Evolutionary conservation across 2,113 vertebrate species (phyloP), one percentile per base, ranked within the genome.

Genomic region (Myotis lucifugus): DNA sequence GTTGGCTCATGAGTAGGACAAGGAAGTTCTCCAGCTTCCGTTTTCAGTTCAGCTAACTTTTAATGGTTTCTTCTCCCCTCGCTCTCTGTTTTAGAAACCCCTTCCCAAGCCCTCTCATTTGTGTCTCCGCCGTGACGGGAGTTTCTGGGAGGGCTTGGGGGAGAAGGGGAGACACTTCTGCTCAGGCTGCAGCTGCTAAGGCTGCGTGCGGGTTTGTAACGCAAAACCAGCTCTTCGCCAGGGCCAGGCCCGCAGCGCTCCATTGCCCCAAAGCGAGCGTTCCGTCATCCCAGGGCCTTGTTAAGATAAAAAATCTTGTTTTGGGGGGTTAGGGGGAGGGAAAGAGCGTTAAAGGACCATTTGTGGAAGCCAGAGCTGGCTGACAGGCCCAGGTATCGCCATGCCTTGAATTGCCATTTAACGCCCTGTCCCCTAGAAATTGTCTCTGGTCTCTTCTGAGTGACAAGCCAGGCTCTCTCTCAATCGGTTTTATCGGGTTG

Each of bases 21-120:
- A 52, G 32, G 54, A 95, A 96, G 90, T 96, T 93, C 42, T 10
- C 52, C 64, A 21, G 81, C 70, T 76, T 95, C 50, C 81, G 70
- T 90, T 78, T 72, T 90, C 74, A 32, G 96, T 90, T 93, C 85
- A 90, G 86, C 70, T 95, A 96, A 97, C 96, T 97, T 98, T 95
- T 96, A 79, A 82, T 83, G 59, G 81, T 90, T 77, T 91, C 50
- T 90, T 67, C 69, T 82, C 79, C 25, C 32, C 72, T 78, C 27
- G 3, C 19, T 34, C 40, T 14, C 40, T 64, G n/a, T 29, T 21
- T 69, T 82, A 91, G 37, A 12, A 4, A 2, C 2, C 27, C 25
- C 29, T 88, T 27, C 29, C 37, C 18, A 66, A 92, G 66, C 34
- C 81, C 48, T 96, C 76, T 70, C 59, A 37, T 73, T 85, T 46